Percentiles rank a stretch among this genome's conserved stretches.
These are phyloP conservation scores for Rhagonycha fulva DNA, from an alignment of 2,888 invertebrate genomes.

Conservation along the genomic window DNA sequence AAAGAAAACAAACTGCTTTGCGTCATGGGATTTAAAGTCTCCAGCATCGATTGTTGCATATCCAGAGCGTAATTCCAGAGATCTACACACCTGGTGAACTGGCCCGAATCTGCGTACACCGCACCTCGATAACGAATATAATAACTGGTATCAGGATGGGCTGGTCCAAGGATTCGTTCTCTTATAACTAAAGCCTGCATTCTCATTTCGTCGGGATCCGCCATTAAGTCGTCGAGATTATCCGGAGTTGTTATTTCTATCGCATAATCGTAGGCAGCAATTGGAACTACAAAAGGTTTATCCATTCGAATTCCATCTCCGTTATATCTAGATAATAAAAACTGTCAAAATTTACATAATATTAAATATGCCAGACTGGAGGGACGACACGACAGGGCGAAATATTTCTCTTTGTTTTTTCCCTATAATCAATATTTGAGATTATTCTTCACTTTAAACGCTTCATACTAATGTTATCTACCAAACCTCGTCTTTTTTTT, in stretches of 20 bases:
- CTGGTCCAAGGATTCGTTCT: conserved; percentile 87
- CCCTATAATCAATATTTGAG: too few relatives aligned
- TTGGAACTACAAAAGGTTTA: conserved; percentile 70
- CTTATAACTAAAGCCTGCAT: conserved; percentile 93
- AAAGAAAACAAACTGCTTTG: conserved; percentile 93
- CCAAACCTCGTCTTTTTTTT: too few relatives aligned
- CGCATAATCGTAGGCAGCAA: conserved; percentile 88
- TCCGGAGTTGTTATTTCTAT: conserved; percentile 80
- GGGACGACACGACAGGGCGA: neutral
- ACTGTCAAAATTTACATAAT: neutral
- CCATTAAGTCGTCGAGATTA: conserved; percentile 82
- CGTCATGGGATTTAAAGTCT: conserved; percentile 92
- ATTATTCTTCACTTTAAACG: too few relatives aligned
- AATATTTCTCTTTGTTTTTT: too few relatives aligned
- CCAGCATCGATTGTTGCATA: conserved; percentile 92
- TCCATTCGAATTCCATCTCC: conserved; percentile 68
- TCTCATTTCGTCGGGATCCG: conserved; percentile 94
- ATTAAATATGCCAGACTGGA: neutral
- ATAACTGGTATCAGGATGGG: conserved; percentile 96
- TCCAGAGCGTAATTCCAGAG: conserved; percentile 97
- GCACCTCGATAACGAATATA: conserved; percentile 79
- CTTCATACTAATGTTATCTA: too few relatives aligned
- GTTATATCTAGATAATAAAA: conserved; percentile 42
- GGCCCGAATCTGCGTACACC: conserved; percentile 89
- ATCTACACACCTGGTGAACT: conserved; percentile 89